Evolutionary conservation across 2,797 vertebrate genomes (phyloP), one percentile per base, ranked within the genome.

Genomic region (Cyprinella venusta): DNA sequence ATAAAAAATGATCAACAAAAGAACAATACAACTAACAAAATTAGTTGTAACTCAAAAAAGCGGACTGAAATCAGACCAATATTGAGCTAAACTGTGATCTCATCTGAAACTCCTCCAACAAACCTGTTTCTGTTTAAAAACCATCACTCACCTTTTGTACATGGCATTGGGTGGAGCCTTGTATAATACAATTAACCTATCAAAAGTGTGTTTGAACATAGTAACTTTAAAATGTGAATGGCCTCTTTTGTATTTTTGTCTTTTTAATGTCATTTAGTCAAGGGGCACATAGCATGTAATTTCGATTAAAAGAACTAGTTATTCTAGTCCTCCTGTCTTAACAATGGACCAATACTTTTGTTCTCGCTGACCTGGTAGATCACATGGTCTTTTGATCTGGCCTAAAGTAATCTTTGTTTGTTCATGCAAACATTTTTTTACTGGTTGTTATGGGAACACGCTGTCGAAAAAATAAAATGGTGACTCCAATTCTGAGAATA

Each of bases 361-460:
- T 65, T 75, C 45, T 75, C 15, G 10, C n/a, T 70, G 52, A 56
- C 54, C 52, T 21, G 21, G 21, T 65, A 9, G 33, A 38, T 82
- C 80, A 56, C 48, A 68, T 76, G 63, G 33, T 76, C 48, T 63
- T 76, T 82, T 76, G 48, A 45, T 61, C 45, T 38, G 30, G 1
- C 59, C n/a, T 65, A 42, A 56, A n/a, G 33, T 33, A 67, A 69
- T 69, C 2, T 48, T 82, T 69, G 63, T 68, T 82, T 82, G 63
- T 65, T 56, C 36, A 56, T 56, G 71, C 59, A 82, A 65, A 82
- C 63, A 64, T 40, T 13, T 30, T 48, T 68, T 33, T 38, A 30
- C 72, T 77, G n/a, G 61, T 40, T 76, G 70, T 75, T 52, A 40
- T 48, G 30, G 56, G 59, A 65, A 64, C 26, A 50, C 42, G 5